Percentiles rank a stretch among this genome's conserved stretches.
These are phyloP conservation scores for Emydura subglobosa DNA, from an alignment of 2,113 vertebrate species.

Conservation along the genomic window DNA sequence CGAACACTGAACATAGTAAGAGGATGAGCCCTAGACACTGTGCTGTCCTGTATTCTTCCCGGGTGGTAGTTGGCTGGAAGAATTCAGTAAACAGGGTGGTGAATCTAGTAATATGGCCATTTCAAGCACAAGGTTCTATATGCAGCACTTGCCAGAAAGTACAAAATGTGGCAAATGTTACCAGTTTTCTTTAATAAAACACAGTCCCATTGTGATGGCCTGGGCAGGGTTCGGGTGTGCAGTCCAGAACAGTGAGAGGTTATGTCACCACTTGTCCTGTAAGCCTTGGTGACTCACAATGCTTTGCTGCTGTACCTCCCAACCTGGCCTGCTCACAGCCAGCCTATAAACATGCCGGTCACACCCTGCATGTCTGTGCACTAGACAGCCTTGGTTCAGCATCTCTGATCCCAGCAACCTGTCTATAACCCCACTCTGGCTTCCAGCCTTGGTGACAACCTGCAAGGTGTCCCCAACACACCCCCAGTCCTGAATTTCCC, in stretches of 20 bases:
- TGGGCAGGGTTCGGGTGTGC: background rate
- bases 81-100: background rate
- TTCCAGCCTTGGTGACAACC: background rate
- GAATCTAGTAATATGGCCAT: background rate
- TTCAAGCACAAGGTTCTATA: background rate
- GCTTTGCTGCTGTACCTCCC: background rate
- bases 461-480: background rate
- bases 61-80: background rate
- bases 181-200: background rate
- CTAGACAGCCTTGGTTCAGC: background rate
- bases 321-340: background rate
- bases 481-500: background rate
- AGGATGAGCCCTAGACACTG: background rate
- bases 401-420: background rate
- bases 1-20: background rate
- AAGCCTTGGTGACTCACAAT: background rate
- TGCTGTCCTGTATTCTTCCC: background rate
- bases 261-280: background rate
- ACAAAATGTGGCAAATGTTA: background rate
- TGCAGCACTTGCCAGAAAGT: background rate
- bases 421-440: too few relatives aligned
- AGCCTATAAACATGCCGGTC: background rate
- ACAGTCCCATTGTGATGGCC: background rate
- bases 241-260: background rate
- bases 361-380: background rate